phyloP scores from a whole-genome alignment of 2,113 vertebrate genomes.

The Tor tambroides region DNA sequence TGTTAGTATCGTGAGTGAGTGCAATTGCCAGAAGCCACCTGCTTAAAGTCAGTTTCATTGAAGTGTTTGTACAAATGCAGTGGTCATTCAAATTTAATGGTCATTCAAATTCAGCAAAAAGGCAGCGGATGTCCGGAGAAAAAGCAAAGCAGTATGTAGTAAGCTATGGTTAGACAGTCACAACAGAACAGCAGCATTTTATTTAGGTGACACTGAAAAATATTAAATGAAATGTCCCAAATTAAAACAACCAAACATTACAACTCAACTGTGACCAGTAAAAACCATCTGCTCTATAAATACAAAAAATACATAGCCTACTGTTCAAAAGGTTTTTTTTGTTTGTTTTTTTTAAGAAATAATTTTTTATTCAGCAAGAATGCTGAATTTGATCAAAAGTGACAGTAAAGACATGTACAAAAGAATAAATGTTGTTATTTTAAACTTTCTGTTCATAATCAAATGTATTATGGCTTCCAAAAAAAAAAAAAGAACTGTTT shows the following conservation, averaged over 20 bases:
- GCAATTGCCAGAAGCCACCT: not conserved
- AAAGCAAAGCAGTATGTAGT: not conserved
- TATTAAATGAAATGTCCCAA: not conserved
- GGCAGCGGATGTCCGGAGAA: not conserved
- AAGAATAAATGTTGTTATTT: not conserved
- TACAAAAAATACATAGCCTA: not conserved
- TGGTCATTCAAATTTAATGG: not conserved
- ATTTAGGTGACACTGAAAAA: not conserved
- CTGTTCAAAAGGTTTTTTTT: not conserved
- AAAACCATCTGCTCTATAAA: not conserved
- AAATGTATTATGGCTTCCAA: not conserved
- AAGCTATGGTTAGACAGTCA: not conserved
- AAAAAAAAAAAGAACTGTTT: not conserved
- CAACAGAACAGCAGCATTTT: not conserved
- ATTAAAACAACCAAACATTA: not conserved
- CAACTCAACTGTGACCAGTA: not conserved
- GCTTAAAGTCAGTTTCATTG: not conserved
- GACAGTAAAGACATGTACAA: not conserved
- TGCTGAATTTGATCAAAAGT: not conserved
- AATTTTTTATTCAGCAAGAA: not conserved
- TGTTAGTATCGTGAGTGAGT: not conserved
- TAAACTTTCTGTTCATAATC: not conserved
- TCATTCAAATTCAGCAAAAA: not conserved
- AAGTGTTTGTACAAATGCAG: not conserved
- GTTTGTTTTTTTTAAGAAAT: too few relatives aligned